Base-by-base conservation (phyloP, 1,140 invertebrate species). In the Diabrotica undecimpunctata region DNA sequence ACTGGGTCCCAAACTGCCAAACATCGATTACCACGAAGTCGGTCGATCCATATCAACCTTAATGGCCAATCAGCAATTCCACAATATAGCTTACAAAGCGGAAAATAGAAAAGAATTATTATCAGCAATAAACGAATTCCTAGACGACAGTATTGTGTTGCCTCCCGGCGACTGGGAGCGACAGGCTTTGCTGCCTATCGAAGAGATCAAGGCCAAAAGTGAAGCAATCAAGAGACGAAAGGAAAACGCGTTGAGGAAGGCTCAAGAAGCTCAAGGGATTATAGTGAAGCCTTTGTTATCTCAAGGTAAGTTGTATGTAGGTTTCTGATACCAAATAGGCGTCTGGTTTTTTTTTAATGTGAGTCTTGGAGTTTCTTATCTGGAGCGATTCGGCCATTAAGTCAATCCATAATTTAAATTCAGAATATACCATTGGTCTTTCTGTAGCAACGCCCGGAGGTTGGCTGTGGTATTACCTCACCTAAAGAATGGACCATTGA, bases 121-220 rank as follows among this genome's bases (percentile, higher is more conserved):
- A 0, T 93, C 91, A 13, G 95, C 93, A 6, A 95, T 98, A 56
- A 96, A 98, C 73, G 95, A 97, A 77, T 98, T 98, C 78, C 81
- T 97, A 54, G 94, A 97, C 71, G 93, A 94, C 73, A 92, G 90
- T 50, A 96, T 97, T 66, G 95, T 98, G 35, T 80, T 98, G 61
- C 96, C 95, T 6, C 96, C 96, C 46, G 95, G 95, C n/a, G 93
- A 97, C 75, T 98, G 95, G 95, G 93, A 97, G 77, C 85, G 90
- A 58, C 90, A 95, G 72, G 93, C 94, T 52, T 79, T 97, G n/a
- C 78, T 97, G 54, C 94, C 94, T 0, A 90, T 97, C 65, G 88
- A 92, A 66, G 93, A 96, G 75, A 78, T 93, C 2, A 89, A 91
- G 75, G 89, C 89, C 11, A 92, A 93, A 76, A 91, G 88, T 72